phyloP scores from a whole-genome alignment of 2,888 invertebrate species.

The Antitype chi region DNA sequence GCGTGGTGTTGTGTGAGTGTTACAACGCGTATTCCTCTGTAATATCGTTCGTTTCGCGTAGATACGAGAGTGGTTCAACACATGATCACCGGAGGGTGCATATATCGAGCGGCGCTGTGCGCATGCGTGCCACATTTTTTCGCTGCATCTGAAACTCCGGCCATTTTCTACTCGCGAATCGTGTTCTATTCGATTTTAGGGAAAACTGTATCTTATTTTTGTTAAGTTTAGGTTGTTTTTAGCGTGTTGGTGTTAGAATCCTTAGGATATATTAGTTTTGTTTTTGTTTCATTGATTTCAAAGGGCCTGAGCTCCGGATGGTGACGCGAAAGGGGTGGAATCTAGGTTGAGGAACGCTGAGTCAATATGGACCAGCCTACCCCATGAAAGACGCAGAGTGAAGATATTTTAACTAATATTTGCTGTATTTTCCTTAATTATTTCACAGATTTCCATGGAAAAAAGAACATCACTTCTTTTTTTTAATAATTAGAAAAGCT shows the following conservation, averaged over 20 bases:
- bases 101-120: slow-evolving; percentile 86
- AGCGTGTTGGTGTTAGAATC: slow-evolving; percentile 21
- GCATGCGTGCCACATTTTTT: slow-evolving; percentile 88
- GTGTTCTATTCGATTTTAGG: slow-evolving; percentile 64
- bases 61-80: slow-evolving; percentile 70
- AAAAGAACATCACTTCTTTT: not conserved
- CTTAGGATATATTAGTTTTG: slow-evolving; percentile 31
- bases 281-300: slow-evolving; percentile 54
- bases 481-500: not conserved
- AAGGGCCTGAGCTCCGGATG: slow-evolving; percentile 23
- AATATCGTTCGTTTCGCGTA: slow-evolving; percentile 24
- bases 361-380: slow-evolving; percentile 16
- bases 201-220: slow-evolving; percentile 50
- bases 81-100: slow-evolving; percentile 83
- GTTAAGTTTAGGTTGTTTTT: slow-evolving; percentile 50
- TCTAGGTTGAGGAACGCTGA: slow-evolving; percentile 20
- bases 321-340: slow-evolving; percentile 35
- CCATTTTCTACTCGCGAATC: slow-evolving; percentile 85
- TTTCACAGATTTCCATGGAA: slow-evolving; percentile 22
- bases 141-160: slow-evolving; percentile 81
- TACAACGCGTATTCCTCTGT: slow-evolving; percentile 13
- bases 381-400: not conserved
- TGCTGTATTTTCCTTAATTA: slow-evolving; percentile 12
- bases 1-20: slow-evolving; percentile 62
- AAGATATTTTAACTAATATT: slow-evolving; percentile 24